Evolutionary conservation across 2,113 vertebrate species (phyloP).

Genomic region (Istiophorus platypterus): DNA sequence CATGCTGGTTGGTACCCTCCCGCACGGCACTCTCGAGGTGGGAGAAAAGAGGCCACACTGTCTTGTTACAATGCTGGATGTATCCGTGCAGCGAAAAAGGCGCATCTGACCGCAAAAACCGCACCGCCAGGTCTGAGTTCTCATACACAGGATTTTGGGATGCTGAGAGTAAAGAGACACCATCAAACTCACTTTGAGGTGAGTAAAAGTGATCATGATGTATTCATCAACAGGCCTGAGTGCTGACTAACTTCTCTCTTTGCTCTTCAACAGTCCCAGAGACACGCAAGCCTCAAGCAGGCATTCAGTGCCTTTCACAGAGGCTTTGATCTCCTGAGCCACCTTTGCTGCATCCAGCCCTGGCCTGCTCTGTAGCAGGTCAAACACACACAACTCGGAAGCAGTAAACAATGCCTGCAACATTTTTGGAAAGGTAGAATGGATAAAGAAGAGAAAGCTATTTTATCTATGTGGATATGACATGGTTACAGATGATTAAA

Average conservation of each 20-base stretch:
- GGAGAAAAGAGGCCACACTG: conserved; percentile 87
- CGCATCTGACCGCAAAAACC: conserved; percentile 83
- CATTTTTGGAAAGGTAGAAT: conserved; percentile 18
- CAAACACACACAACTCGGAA: conserved; percentile 89
- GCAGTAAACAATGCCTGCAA: conserved; percentile 90
- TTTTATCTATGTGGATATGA: neutral
- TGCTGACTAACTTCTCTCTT: conserved; percentile 55
- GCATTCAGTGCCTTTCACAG: conserved; percentile 81
- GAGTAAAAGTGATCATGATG: neutral
- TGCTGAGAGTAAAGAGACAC: conserved; percentile 36
- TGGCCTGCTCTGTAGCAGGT: conserved; percentile 81
- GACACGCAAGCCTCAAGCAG: conserved; percentile 89
- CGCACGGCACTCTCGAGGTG: conserved; percentile 85
- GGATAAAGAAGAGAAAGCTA: neutral
- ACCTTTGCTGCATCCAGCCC: conserved; percentile 79
- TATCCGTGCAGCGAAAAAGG: conserved; percentile 84
- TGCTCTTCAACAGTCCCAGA: conserved; percentile 85
- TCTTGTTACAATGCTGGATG: conserved; percentile 79
- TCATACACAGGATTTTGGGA: conserved; percentile 81
- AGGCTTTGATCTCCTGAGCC: conserved; percentile 80
- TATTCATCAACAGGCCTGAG: neutral
- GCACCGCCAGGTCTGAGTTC: conserved; percentile 83
- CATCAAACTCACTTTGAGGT: neutral
- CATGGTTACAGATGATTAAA: neutral
- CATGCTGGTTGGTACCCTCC: conserved; percentile 83